These are phyloP conservation scores for Drosophila simulans DNA, from an alignment of 1,140 invertebrate species.

Conservation along the genomic window DNA sequence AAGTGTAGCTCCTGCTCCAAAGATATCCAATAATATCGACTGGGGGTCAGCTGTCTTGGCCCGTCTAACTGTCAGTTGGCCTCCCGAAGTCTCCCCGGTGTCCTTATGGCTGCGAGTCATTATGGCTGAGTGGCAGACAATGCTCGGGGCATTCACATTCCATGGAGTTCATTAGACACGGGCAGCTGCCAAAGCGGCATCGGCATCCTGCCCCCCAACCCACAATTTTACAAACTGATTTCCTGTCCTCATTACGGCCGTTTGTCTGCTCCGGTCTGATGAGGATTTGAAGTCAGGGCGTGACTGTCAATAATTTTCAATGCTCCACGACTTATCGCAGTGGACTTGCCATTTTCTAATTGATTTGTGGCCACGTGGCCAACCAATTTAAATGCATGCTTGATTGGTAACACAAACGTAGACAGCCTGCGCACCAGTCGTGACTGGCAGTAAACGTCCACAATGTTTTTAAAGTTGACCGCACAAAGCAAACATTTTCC, in stretches of 20 bases:
- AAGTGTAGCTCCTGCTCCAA: conserved; percentile 35
- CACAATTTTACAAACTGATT: conserved; percentile 45
- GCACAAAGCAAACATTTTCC: conserved; percentile 53
- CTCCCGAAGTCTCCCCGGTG: conserved; percentile 17
- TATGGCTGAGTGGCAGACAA: conserved; percentile 71
- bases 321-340: conserved; percentile 15
- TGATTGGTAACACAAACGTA: conserved; percentile 32
- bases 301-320: conserved; percentile 57
- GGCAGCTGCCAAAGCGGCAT: conserved; percentile 28
- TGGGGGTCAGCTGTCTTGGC: conserved; percentile 37
- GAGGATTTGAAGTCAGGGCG: conserved; percentile 3
- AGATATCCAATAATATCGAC: conserved; percentile 54
- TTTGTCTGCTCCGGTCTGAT: conserved; percentile 35
- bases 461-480: conserved; percentile 47
- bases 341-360: conserved; percentile 56
- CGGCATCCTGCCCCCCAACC: conserved; percentile 4
- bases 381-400: conserved; percentile 52
- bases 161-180: conserved; percentile 53
- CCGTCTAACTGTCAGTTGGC: conserved; percentile 51
- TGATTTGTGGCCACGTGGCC: conserved; percentile 65
- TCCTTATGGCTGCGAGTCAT: conserved; percentile 55
- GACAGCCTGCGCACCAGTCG: background rate
- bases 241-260: conserved; percentile 55
- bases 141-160: conserved; percentile 32
- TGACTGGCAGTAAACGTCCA: conserved; percentile 21